Evolutionary conservation across 2,797 vertebrate species (phyloP), one percentile per base, ranked within the genome.

Genomic region (Eurystomus glaucurus): DNA sequence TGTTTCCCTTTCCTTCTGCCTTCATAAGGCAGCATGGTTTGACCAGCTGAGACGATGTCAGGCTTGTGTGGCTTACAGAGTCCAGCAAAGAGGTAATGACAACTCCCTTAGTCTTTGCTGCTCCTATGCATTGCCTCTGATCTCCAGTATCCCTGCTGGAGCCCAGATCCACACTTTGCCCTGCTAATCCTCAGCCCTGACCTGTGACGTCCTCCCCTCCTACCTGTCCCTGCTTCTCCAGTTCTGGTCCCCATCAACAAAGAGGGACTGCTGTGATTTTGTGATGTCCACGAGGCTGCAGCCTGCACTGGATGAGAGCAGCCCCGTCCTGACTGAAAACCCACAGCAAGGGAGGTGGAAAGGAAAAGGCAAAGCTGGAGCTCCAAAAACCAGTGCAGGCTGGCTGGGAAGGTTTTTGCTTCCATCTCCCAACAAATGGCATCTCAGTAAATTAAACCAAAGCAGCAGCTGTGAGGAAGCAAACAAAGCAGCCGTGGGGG

Each of bases 391-490:
- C 66, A 37, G 43, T 25, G 52, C 52, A 64, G 45, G 26, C 77
- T 14, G 31, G 60, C 60, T 82, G 85, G 68, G 37, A 89, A 87
- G 60, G 89, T 96, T 37, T 92, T 74, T 91, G 33, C 86, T 93
- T 94, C 90, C 86, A 68, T 77, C 45, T 80, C 84, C 57, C 4
- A 3, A 79, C 74, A 91, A 78, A 89, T 64, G 81, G 81, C 81
- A 93, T 94, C 92, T 93, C 87, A 60, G 90, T 95, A 95, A 92
- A 95, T 94, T 55, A 93, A 94, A 94, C 74, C 80, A 77, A 77
- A 92, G 92, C 94, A 71, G 92, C 94, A 97, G 93, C 93, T 97
- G 97, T 86, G 89, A 61, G 77, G 90, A 94, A 94, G 90, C 64
- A 92, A 96, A 97, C 89, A 95, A 95, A 97, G 91, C 89, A 86